These are phyloP conservation scores for Hymenochirus boettgeri DNA, from an alignment of 2,113 vertebrate genomes.

Conservation along the genomic window DNA sequence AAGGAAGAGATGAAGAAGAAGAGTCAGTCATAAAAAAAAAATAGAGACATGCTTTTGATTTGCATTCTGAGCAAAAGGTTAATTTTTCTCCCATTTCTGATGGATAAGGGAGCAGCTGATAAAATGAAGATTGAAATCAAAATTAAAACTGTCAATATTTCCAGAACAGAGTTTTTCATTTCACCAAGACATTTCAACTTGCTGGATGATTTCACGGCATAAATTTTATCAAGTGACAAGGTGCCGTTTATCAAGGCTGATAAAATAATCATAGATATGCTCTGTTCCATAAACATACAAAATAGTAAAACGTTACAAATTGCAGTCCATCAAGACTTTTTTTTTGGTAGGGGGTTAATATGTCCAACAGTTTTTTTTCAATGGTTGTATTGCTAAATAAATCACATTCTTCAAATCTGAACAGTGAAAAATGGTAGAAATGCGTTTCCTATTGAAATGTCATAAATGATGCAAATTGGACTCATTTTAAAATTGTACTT, in stretches of 20 bases:
- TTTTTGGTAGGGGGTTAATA: neutral
- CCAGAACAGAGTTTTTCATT: constrained; percentile 7
- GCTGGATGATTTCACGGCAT: constrained; percentile 11
- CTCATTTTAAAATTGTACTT: constrained; percentile 14
- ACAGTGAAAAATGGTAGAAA: constrained; percentile 13
- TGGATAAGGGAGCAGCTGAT: constrained; percentile 32
- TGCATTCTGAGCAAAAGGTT: constrained; percentile 32
- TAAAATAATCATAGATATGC: constrained; percentile 27
- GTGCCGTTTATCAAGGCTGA: constrained; percentile 22
- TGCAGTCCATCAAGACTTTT: neutral
- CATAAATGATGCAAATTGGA: constrained; percentile 16
- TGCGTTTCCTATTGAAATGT: constrained; percentile 31
- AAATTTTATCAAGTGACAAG: constrained; percentile 29
- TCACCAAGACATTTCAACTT: constrained; percentile 1
- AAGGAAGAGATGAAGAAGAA: too few relatives aligned
- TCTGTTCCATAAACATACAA: neutral
- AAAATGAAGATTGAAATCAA: constrained; percentile 38
- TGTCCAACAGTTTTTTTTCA: neutral
- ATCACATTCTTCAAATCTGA: constrained; percentile 7
- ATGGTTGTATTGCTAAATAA: constrained; percentile 25
- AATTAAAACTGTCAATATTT: constrained; percentile 40
- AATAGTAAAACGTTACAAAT: constrained; percentile 5
- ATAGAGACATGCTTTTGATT: neutral
- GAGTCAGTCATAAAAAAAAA: too few relatives aligned
- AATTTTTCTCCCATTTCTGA: constrained; percentile 24